Conservation (phyloP, 2,888 invertebrate species). For the Parthenolecanium corni region DNA sequence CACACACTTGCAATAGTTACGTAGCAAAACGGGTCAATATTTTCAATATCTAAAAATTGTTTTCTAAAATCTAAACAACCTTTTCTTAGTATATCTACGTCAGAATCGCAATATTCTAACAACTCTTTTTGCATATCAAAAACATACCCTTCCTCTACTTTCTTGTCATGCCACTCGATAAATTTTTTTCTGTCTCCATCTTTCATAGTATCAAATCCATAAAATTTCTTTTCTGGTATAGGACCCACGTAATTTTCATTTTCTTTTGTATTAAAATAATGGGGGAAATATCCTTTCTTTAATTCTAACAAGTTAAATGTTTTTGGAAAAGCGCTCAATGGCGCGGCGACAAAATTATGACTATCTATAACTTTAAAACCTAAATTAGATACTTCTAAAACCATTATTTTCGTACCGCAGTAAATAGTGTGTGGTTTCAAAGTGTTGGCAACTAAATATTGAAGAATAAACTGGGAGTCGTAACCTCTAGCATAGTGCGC, state of each 20-base stretch:
- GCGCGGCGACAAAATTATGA: slow-evolving; percentile 30
- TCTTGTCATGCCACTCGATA: slow-evolving; percentile 31
- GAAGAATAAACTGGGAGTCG: slow-evolving; percentile 12
- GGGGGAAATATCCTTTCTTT: slow-evolving; percentile 30
- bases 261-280: slow-evolving; percentile 33
- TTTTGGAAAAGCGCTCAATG: slow-evolving; percentile 32
- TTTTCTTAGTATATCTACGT: slow-evolving; percentile 22
- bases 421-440: slow-evolving; percentile 18
- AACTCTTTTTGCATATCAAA: slow-evolving; percentile 29
- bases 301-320: slow-evolving; percentile 32
- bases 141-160: slow-evolving; percentile 29
- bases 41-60: slow-evolving; percentile 29
- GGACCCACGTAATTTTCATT: slow-evolving; percentile 34
- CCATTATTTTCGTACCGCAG: slow-evolving; percentile 16
- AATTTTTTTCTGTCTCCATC: slow-evolving; percentile 21
- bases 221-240: slow-evolving; percentile 32
- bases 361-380: slow-evolving; percentile 16
- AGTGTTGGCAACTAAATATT: slow-evolving; percentile 17
- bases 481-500: slow-evolving; percentile 16
- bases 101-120: slow-evolving; percentile 3
- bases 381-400: slow-evolving; percentile 5
- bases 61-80: slow-evolving; percentile 31
- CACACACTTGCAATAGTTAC: slow-evolving; percentile 31
- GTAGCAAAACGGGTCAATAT: slow-evolving; percentile 31
- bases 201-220: slow-evolving; percentile 31